These are phyloP conservation scores for Alligator mississippiensis DNA, from an alignment of 2,113 vertebrate species.

Conservation along the genomic window DNA sequence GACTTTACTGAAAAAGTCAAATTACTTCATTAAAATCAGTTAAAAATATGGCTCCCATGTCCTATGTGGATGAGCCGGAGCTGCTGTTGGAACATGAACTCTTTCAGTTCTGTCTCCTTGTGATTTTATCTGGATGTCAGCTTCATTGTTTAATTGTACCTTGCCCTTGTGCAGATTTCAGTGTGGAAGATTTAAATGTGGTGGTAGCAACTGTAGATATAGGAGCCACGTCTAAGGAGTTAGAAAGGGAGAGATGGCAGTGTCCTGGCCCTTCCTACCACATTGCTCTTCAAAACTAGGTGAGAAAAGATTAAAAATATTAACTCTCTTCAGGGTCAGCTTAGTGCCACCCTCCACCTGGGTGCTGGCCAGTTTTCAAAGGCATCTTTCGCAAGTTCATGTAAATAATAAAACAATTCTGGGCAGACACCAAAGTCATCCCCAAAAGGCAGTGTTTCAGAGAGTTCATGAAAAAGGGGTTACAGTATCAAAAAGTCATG, in stretches of 20 bases:
- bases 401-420: not conserved
- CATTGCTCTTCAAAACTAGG: not conserved
- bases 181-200: not conserved
- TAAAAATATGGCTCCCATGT: not conserved
- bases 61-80: not conserved
- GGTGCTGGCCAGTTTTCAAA: not conserved
- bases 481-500: not conserved
- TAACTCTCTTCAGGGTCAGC: not conserved
- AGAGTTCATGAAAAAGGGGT: not conserved
- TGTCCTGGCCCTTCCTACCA: not conserved
- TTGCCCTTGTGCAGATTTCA: not conserved
- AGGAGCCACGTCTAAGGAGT: not conserved
- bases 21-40: not conserved
- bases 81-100: not conserved
- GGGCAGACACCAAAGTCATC: not conserved
- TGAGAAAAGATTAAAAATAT: not conserved
- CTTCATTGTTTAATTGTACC: not conserved
- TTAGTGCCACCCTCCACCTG: not conserved
- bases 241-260: not conserved
- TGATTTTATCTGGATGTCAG: not conserved
- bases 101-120: not conserved
- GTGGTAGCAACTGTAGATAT: not conserved
- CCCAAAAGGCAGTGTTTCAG: not conserved
- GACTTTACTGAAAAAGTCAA: not conserved
- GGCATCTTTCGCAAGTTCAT: not conserved